A percentile compares a stretch with the other conserved stretches of the same genome.
Conservation (phyloP, 2,113 vertebrate species). For the Anolis sagrei region DNA sequence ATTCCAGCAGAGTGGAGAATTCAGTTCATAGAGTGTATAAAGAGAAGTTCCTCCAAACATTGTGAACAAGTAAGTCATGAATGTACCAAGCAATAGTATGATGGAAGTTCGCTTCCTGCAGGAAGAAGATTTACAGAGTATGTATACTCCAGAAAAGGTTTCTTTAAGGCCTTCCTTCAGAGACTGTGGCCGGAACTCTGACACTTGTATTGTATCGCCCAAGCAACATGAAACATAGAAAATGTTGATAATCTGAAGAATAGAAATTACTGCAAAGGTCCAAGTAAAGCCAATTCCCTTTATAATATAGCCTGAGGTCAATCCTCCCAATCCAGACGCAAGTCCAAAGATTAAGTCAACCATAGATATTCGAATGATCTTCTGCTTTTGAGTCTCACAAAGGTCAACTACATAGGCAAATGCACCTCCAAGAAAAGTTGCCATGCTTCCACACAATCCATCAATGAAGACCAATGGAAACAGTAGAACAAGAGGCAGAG, state of each 20-base stretch:
- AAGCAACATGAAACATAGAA: conserved; percentile 87
- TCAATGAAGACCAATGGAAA: conserved; percentile 79
- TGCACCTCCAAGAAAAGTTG: conserved; percentile 88
- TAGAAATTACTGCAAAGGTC: conserved; percentile 81
- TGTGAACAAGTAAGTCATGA: conserved; percentile 80
- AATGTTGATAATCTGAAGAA: conserved; percentile 79
- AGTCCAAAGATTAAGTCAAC: conserved; percentile 91
- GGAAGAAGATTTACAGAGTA: conserved; percentile 80
- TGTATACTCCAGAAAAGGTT: conserved; percentile 78
- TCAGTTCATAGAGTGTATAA: conserved; percentile 89
- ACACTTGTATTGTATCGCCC: conserved; percentile 76
- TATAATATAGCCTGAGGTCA: conserved; percentile 91
- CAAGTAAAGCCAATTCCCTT: conserved; percentile 85
- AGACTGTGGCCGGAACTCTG: conserved; percentile 61
- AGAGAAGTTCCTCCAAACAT: conserved; percentile 77
- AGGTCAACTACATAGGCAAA: conserved; percentile 91
- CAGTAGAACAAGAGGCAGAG: conserved; percentile 83
- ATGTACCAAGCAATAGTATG: conserved; percentile 80
- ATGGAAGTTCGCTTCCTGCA: conserved; percentile 73
- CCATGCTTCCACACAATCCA: conserved; percentile 86
- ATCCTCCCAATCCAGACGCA: conserved; percentile 83
- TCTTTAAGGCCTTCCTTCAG: conserved; percentile 70
- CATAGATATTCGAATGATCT: conserved; percentile 88
- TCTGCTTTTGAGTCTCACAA: conserved; percentile 81
- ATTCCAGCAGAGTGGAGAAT: conserved; percentile 92